Evolutionary conservation across 2,113 vertebrate genomes (phyloP), one percentile per base, ranked within the genome.

Genomic region (Spizaetus ornatus): DNA sequence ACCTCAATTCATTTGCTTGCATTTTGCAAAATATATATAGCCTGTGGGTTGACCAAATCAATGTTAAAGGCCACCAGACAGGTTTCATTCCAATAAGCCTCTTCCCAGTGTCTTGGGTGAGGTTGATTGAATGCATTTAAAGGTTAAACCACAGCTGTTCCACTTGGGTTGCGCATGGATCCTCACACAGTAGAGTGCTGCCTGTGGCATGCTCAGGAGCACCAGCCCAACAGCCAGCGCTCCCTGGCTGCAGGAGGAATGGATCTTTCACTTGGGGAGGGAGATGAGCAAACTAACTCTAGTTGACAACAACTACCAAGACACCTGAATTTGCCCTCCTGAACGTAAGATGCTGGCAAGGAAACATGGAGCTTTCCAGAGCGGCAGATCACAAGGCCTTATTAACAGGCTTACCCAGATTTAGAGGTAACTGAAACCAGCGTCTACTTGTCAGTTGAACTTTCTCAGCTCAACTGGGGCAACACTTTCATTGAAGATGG

Each of bases 191-290:
- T 14, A 5, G 58, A 53, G 47, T 25, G 92, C 86, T 52, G 48
- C 50, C 59, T 27, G 47, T 3, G 65, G 73, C 25, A 7, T 1
- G 6, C 20, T 22, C 6, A 3, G 53, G 52, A 45, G 34, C 12
- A 34, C 13, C 25, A 1, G 42, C 52, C 11, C 0, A 4, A 36
- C 10, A 10, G 53, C 79, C 40, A 3, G n/a, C 4, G 16, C n/a
- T 50, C 70, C 70, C 14, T 2, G 14, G 82, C 70, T 25, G 66
- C 52, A 40, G 40, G 77, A 61, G 78, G 58, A 52, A 16, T 3
- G 1, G 34, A 4, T 16, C 9, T 53, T 11, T 16, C 48, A 8
- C 34, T 10, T 6, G 5, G 3, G 25, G 9, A 47, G 36, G 50
- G 31, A 76, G 31, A 8, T 1, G 16, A 77, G 66, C 52, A 27